Conservation (phyloP, 2,888 invertebrate genomes). For the Acronicta psi region DNA sequence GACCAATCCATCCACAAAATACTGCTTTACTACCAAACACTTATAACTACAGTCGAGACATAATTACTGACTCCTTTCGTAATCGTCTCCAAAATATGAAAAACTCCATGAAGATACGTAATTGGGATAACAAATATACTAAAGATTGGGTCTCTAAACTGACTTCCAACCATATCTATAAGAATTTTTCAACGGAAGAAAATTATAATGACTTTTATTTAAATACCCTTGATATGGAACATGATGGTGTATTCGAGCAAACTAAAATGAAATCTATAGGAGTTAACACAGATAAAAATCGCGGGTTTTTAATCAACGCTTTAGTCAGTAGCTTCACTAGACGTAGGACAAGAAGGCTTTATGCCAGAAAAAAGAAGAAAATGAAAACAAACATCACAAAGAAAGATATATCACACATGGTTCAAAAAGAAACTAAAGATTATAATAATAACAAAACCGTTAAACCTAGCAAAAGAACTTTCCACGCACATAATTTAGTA, state of each 20-base stretch:
- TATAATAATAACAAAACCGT: background rate
- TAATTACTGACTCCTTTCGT: constrained; percentile 6
- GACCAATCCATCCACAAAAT: constrained; percentile 3
- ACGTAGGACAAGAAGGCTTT: constrained; percentile 13
- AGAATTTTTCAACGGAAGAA: background rate
- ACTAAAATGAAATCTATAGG: constrained; percentile 32
- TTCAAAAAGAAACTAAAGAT: background rate
- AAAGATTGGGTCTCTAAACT: constrained; percentile 31
- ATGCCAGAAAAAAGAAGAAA: constrained; percentile 5
- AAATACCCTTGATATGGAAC: constrained; percentile 9
- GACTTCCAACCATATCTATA: background rate
- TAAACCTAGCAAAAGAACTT: constrained; percentile 6
- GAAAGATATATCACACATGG: background rate
- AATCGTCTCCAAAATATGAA: constrained; percentile 15
- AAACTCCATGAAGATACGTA: constrained; percentile 12
- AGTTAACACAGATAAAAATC: constrained; percentile 33
- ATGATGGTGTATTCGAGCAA: constrained; percentile 4
- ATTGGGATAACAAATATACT: constrained; percentile 19
- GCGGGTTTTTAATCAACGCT: constrained; percentile 7
- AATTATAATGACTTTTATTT: constrained; percentile 10
- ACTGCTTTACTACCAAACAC: constrained; percentile 6
- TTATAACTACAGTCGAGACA: background rate
- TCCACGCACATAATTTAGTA: constrained; percentile 9
- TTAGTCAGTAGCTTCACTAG: constrained; percentile 27
- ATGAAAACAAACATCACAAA: background rate